Base-by-base conservation (phyloP, 2,113 vertebrate species). In the Microcebus ravelobensis region DNA sequence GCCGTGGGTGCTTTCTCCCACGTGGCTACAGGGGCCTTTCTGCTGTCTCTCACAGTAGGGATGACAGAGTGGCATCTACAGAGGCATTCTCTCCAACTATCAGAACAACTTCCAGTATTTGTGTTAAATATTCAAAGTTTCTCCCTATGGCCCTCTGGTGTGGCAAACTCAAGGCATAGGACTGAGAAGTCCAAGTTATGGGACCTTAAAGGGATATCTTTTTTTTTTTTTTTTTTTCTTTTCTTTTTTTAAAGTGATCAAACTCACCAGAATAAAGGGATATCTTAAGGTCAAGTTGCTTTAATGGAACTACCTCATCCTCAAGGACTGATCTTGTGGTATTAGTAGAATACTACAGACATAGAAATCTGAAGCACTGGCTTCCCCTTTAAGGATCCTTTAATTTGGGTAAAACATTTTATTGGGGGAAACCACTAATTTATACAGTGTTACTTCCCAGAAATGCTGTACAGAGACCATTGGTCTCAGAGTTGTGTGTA, bases 21-120 rank as follows among this genome's bases (percentile, higher is more conserved):
- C 20, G 0, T 14, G 14, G 77, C 77, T 8, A 0, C 4, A 14
- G 1, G 2, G 29, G 12, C 42, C 68, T 29, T 42, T 14, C 3
- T 8, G 39, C 61, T 29, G 13, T 11, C 50, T 55, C 61, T 45
- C 39, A 36, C 20, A 45, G 61, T 29, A 52, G 61, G 31, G 21
- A 8, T 57, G 76, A 25, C 48, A 14, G 9, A 14, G 34, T 36
- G 67, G 94, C 36, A 14, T 57, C 59, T 34, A 5, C 21, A 0
- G 12, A 57, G 25, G 48, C 10, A 4, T 45, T 18, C 71, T 39
- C 57, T 13, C 9, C 50, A 18, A 4, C 80, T 25, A 12, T 52
- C 23, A 21, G 23, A 55, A 34, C 12, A 20, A 6, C 8, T 65
- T 14, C 42, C 48, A 1, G 0, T 23, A 6, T 48, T 42, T 42